A percentile compares a stretch with the other conserved stretches of the same genome.
These are phyloP conservation scores for Caenorhabditis zanzibari DNA, from an alignment of 2,888 invertebrate genomes.

Conservation along the genomic window DNA sequence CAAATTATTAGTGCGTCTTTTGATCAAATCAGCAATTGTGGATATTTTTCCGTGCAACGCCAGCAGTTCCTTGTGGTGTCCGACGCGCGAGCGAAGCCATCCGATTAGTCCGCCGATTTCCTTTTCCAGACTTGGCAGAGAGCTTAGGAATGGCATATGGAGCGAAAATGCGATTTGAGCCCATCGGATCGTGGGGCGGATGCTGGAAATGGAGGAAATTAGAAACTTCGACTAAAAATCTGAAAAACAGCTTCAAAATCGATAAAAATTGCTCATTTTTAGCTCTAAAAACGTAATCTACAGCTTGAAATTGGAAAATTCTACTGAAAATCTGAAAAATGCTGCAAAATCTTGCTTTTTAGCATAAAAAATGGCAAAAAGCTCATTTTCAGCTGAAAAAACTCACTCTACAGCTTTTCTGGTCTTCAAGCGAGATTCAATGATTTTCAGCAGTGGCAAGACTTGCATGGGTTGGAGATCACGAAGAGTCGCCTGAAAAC, in stretches of 20 bases:
- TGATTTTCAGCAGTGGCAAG: slow-evolving; percentile 66
- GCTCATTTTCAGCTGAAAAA: background rate
- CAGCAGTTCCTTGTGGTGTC: slow-evolving; percentile 55
- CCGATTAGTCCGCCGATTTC: slow-evolving; percentile 54
- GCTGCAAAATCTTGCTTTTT: too few species aligned
- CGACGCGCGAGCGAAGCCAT: slow-evolving; percentile 47
- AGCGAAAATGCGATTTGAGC: slow-evolving; percentile 65
- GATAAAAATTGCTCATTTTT: background rate
- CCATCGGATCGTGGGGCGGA: slow-evolving; percentile 71
- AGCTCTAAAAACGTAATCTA: too few species aligned
- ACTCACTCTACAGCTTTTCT: slow-evolving; percentile 64
- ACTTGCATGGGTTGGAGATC: slow-evolving; percentile 68
- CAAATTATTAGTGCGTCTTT: slow-evolving; percentile 60
- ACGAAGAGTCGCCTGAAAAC: slow-evolving; percentile 66
- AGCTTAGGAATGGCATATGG: slow-evolving; percentile 68
- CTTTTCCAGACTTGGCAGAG: slow-evolving; percentile 61
- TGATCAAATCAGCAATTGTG: slow-evolving; percentile 66
- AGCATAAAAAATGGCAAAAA: too few species aligned
- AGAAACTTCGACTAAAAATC: background rate
- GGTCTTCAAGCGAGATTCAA: slow-evolving; percentile 66
- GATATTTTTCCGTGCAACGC: slow-evolving; percentile 66
- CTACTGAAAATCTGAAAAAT: too few species aligned
- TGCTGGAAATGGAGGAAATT: slow-evolving; percentile 51
- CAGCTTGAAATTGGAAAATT: too few species aligned
- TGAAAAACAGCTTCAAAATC: background rate